Evolutionary conservation across 2,888 invertebrate species (phyloP).

Genomic region (Cataglyphis altisquamis): DNA sequence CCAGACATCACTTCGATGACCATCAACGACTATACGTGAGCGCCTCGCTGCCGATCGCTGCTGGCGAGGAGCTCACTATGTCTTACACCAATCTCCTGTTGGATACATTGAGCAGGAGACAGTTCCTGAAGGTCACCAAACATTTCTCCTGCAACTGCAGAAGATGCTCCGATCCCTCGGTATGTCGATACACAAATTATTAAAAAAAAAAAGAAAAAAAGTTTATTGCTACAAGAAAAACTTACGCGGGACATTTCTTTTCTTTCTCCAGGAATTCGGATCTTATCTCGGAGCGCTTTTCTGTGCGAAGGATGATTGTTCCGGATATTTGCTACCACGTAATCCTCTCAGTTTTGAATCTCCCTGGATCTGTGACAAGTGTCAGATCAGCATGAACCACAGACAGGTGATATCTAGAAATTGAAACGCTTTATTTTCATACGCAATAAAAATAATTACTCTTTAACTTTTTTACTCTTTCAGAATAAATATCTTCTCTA

Average conservation of each 20-base stretch:
- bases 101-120: slow-evolving; percentile 89
- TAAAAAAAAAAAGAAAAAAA: neutral
- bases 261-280: slow-evolving; percentile 87
- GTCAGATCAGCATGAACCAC: slow-evolving; percentile 86
- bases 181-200: slow-evolving; percentile 62
- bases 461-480: neutral
- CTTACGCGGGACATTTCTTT: neutral
- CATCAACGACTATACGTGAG: slow-evolving; percentile 88
- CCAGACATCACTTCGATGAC: slow-evolving; percentile 88
- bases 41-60: slow-evolving; percentile 88
- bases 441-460: neutral
- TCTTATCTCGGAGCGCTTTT: slow-evolving; percentile 88
- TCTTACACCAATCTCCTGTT: slow-evolving; percentile 90
- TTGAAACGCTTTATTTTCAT: neutral
- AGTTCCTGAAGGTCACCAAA: slow-evolving; percentile 89
- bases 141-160: slow-evolving; percentile 90
- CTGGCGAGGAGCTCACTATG: slow-evolving; percentile 89
- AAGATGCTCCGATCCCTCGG: slow-evolving; percentile 90
- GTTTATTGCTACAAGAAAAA: neutral
- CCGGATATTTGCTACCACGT: slow-evolving; percentile 88
- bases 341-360: slow-evolving; percentile 87
- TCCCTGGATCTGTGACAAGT: slow-evolving; percentile 89
- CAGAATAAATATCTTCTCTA: neutral
- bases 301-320: slow-evolving; percentile 87
- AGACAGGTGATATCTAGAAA: slow-evolving; percentile 85